Conservation (phyloP, 30 jellyfish, hydroid and myxozoan genomes). For the Chrysaora quinquecirrha region DNA sequence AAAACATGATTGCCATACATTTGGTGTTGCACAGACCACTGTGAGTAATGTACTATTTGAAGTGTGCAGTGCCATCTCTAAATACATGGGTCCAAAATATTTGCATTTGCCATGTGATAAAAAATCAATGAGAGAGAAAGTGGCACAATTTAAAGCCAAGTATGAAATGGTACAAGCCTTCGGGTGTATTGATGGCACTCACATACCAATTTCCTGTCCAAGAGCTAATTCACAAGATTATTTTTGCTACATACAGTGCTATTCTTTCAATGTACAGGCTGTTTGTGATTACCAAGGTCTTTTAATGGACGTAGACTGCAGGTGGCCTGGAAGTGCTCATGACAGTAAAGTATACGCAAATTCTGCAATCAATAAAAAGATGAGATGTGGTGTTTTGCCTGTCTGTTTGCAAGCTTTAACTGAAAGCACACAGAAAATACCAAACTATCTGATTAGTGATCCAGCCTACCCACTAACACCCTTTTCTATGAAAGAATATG, state of each 20-base stretch:
- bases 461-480: conserved; percentile 1
- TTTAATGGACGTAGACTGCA: conserved; percentile 64
- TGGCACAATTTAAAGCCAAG: conserved; percentile 45
- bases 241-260: not conserved
- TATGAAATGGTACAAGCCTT: conserved; percentile 60
- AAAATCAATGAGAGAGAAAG: conserved; percentile 41
- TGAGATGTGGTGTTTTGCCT: conserved; percentile 34
- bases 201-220: not conserved
- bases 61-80: conserved; percentile 53
- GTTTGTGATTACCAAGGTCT: conserved; percentile 34
- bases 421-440: not conserved
- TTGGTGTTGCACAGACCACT: conserved; percentile 56
- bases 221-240: conserved; percentile 23
- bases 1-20: conserved; percentile 31
- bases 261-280: not conserved
- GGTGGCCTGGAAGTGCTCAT: conserved; percentile 3
- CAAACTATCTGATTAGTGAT: not conserved
- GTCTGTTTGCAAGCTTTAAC: not conserved
- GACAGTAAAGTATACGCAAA: conserved; percentile 26
- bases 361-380: conserved; percentile 26
- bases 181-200: conserved; percentile 39
- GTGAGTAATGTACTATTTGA: conserved; percentile 36
- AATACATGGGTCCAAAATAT: conserved; percentile 53
- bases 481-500: not conserved
- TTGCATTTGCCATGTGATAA: conserved; percentile 34